These are phyloP conservation scores for Columba guinea DNA, from an alignment of 2,797 vertebrate genomes.

Conservation along the genomic window DNA sequence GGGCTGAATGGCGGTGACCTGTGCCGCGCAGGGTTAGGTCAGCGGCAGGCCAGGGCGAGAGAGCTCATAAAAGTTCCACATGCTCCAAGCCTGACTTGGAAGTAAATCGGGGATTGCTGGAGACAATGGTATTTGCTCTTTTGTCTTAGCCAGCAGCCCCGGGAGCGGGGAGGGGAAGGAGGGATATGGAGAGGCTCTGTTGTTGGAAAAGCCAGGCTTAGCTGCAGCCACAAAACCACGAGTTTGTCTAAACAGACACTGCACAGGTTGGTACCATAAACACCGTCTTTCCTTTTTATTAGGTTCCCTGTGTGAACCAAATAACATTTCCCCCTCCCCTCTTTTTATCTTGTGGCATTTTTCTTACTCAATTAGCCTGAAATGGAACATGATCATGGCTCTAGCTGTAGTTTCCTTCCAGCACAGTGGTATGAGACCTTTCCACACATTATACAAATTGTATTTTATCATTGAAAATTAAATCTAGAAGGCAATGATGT, in stretches of 20 bases:
- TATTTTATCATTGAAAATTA: conserved; percentile 56
- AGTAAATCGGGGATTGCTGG: not conserved
- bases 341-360: not conserved
- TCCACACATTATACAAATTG: conserved; percentile 36
- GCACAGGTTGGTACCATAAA: not conserved
- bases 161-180: not conserved
- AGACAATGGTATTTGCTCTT: not conserved
- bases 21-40: not conserved
- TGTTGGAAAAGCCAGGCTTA: not conserved
- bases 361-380: conserved; percentile 25
- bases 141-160: not conserved
- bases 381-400: not conserved
- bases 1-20: not conserved
- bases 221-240: not conserved
- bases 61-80: not conserved
- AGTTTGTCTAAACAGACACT: not conserved
- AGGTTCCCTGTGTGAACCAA: not conserved
- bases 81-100: not conserved
- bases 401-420: conserved; percentile 2
- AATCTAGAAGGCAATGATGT: conserved; percentile 35
- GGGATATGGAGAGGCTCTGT: not conserved
- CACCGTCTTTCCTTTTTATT: not conserved
- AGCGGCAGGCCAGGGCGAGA: not conserved
- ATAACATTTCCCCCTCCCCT: not conserved
- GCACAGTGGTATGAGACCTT: conserved; percentile 23